Evolutionary conservation across 1,140 invertebrate species (phyloP).

Genomic region (Zophobas morio): DNA sequence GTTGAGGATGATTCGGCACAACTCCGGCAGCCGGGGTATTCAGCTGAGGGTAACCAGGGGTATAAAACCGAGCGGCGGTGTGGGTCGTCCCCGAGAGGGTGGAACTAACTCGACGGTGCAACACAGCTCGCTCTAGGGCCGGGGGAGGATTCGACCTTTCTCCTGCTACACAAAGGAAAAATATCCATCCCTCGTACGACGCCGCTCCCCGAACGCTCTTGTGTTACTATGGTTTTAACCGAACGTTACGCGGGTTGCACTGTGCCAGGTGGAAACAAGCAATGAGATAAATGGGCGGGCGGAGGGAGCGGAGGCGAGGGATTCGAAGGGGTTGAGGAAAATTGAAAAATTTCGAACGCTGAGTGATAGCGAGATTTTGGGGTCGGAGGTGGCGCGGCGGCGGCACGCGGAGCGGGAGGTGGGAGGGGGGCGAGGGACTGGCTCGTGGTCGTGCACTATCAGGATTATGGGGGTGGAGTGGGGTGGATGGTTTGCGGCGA

Average conservation of each 20-base stretch:
- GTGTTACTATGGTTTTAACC: conserved; percentile 55
- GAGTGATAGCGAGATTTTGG: no score
- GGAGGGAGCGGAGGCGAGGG: no score
- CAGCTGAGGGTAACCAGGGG: conserved; percentile 51
- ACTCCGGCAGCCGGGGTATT: conserved; percentile 56
- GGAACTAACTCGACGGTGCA: conserved; percentile 32
- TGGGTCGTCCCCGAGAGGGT: conserved; percentile 36
- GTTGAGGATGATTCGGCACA: conserved; percentile 65
- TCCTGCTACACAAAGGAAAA: conserved; percentile 46
- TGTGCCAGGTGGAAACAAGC: conserved; percentile 48
- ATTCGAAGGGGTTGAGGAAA: no score
- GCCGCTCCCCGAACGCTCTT: conserved; percentile 9
- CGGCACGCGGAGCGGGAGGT: no score
- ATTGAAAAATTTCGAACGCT: no score
- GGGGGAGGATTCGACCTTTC: conserved; percentile 48
- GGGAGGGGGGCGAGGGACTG: no score
- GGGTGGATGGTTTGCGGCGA: no score
- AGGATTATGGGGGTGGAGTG: no score
- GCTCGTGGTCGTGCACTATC: no score
- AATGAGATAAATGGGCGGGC: neutral
- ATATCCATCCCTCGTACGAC: conserved; percentile 43
- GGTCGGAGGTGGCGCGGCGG: no score
- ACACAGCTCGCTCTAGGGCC: conserved; percentile 37
- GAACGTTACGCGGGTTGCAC: conserved; percentile 29
- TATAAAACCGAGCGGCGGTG: conserved; percentile 42